A percentile compares a stretch with the other conserved stretches of the same genome.
These are phyloP conservation scores for Oryctes rhinoceros DNA, from an alignment of 1,140 invertebrate genomes.

Conservation along the genomic window DNA sequence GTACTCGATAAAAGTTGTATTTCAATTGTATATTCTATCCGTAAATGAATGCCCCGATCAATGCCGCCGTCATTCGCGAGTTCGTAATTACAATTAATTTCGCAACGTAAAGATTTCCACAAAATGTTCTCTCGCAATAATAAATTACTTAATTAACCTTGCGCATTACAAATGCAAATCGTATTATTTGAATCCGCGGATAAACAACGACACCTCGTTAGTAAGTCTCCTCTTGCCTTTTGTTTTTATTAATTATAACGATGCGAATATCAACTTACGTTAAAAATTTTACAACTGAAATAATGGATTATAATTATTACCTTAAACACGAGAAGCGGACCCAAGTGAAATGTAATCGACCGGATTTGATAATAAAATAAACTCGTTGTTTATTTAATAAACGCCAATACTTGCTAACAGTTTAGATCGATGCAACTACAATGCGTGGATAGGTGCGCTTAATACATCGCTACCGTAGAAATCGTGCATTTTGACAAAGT, in stretches of 20 bases:
- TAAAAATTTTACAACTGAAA: not conserved
- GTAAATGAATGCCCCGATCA: conserved; percentile 4
- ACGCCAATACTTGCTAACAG: too few species aligned
- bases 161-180: not conserved
- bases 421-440: too few species aligned
- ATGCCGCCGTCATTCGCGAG: not conserved
- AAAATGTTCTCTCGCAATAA: conserved; percentile 11
- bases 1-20: not conserved
- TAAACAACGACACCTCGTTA: not conserved
- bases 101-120: not conserved
- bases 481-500: too few species aligned
- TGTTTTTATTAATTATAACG: not conserved
- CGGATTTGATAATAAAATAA: too few species aligned
- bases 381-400: too few species aligned
- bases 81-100: not conserved
- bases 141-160: conserved; percentile 23
- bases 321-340: too few species aligned
- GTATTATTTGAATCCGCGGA: not conserved
- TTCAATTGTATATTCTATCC: conserved; percentile 5
- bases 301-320: too few species aligned
- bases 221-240: not conserved
- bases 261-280: not conserved
- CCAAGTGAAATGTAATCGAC: too few species aligned
- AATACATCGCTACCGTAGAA: too few species aligned
- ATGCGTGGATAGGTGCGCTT: too few species aligned